Percentiles rank a stretch among this genome's conserved stretches.
Evolutionary conservation across 2,113 vertebrate genomes (phyloP).

Genomic region (Ursus arctos): DNA sequence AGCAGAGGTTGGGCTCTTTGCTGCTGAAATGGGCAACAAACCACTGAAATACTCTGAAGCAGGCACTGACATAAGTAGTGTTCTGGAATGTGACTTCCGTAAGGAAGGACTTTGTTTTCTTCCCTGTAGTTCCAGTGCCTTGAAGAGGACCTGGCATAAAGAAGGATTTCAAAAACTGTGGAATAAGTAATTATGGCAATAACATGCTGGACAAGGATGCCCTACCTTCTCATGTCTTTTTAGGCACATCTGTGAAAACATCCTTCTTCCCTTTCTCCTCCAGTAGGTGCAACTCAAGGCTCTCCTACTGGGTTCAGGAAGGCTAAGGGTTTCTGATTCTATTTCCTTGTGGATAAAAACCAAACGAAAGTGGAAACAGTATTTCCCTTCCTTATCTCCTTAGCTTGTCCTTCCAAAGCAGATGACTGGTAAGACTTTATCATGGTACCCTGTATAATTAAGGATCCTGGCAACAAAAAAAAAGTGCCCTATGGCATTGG

Average conservation of each 20-base stretch:
- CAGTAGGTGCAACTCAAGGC: not conserved
- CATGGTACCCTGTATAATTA: not conserved
- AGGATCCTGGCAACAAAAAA: not conserved
- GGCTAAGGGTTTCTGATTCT: not conserved
- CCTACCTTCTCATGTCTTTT: not conserved
- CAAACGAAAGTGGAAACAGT: not conserved
- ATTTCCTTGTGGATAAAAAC: not conserved
- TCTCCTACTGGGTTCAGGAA: not conserved
- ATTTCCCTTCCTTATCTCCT: not conserved
- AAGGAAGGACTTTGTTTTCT: not conserved
- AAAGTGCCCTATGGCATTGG: not conserved
- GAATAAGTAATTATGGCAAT: not conserved
- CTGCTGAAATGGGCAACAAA: not conserved
- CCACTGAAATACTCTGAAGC: not conserved
- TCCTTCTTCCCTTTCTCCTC: not conserved
- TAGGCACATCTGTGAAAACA: not conserved
- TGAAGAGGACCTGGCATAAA: not conserved
- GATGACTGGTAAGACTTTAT: not conserved
- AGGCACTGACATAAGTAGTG: not conserved
- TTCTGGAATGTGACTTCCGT: not conserved
- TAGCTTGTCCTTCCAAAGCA: conserved; percentile 34
- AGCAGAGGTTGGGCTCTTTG: not conserved
- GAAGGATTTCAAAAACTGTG: not conserved
- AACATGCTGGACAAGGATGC: not conserved
- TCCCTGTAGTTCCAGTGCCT: not conserved